A percentile compares a stretch with the other conserved stretches of the same genome.
These are phyloP conservation scores for Euplexia lucipara DNA, from an alignment of 2,888 invertebrate species.

Conservation along the genomic window DNA sequence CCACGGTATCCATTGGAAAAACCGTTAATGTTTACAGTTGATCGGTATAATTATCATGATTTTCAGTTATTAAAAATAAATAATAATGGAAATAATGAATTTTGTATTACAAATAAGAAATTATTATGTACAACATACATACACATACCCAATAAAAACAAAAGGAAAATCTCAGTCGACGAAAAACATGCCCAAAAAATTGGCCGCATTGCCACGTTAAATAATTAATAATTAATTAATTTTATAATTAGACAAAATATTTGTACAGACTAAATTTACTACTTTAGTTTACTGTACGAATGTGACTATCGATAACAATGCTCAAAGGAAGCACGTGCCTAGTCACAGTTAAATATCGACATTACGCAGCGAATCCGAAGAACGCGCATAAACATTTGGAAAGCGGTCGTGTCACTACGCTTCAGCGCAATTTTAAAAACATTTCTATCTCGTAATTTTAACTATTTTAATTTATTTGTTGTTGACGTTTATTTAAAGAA, in stretches of 20 bases:
- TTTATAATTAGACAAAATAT: no score
- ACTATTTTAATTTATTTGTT: slow-evolving; percentile 9
- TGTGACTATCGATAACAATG: slow-evolving; percentile 23
- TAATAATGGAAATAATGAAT: no score
- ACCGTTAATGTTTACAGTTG: neutral
- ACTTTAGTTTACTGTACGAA: neutral
- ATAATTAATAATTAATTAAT: no score
- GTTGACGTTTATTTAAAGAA: neutral
- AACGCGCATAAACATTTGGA: slow-evolving; percentile 43
- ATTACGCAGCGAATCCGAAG: slow-evolving; percentile 39
- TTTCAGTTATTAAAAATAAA: neutral
- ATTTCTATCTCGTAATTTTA: slow-evolving; percentile 27
- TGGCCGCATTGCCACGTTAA: no score
- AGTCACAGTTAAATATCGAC: slow-evolving; percentile 38
- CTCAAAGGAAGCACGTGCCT: slow-evolving; percentile 23
- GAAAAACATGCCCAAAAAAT: no score
- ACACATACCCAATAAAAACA: no score
- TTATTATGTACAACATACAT: no score
- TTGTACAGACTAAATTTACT: no score
- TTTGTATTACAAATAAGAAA: no score
- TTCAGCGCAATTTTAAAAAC: neutral
- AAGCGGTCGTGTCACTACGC: slow-evolving; percentile 24
- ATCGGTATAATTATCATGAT: neutral
- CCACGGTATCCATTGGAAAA: no score
- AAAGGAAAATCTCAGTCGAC: no score